A percentile compares a stretch with the other conserved stretches of the same genome.
phyloP scores from a whole-genome alignment of 2,888 invertebrate species.

The Himalopsyche tibetana region DNA sequence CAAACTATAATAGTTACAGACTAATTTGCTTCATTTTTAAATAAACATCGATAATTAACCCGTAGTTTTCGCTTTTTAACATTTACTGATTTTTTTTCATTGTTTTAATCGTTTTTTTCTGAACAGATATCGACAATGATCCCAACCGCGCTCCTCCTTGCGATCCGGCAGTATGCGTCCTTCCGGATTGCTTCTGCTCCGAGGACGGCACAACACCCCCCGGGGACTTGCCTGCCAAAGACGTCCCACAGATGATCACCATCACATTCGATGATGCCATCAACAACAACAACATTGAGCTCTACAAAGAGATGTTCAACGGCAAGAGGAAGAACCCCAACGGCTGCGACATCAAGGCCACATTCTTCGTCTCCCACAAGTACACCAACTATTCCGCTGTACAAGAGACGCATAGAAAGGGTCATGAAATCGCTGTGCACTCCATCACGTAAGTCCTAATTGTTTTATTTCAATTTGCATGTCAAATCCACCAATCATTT shows the following conservation, averaged over 20 bases:
- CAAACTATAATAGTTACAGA: too few relatives aligned
- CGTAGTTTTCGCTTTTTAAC: too few relatives aligned
- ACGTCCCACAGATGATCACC: conserved; percentile 95
- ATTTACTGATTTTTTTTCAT: not conserved
- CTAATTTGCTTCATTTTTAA: too few relatives aligned
- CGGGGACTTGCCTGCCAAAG: conserved; percentile 88
- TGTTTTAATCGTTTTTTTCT: conserved; percentile 54
- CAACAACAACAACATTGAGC: conserved; percentile 95
- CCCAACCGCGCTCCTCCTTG: conserved; percentile 95
- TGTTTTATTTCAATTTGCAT: conserved; percentile 46
- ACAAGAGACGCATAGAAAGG: conserved; percentile 92
- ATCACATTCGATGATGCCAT: conserved; percentile 96
- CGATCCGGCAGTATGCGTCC: conserved; percentile 88
- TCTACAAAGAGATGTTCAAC: conserved; percentile 95
- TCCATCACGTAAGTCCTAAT: conserved; percentile 88
- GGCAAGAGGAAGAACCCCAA: conserved; percentile 93
- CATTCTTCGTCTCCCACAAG: conserved; percentile 94
- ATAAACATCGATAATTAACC: too few relatives aligned
- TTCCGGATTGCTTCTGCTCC: conserved; percentile 96
- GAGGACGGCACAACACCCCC: conserved; percentile 93
- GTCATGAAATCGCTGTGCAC: conserved; percentile 95
- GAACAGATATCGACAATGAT: conserved; percentile 91
- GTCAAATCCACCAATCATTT: too few relatives aligned
- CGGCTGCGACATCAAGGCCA: conserved; percentile 94
- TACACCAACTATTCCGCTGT: conserved; percentile 96